Evolutionary conservation across 2,888 invertebrate genomes (phyloP).

Genomic region (Polydrusus cervinus): DNA sequence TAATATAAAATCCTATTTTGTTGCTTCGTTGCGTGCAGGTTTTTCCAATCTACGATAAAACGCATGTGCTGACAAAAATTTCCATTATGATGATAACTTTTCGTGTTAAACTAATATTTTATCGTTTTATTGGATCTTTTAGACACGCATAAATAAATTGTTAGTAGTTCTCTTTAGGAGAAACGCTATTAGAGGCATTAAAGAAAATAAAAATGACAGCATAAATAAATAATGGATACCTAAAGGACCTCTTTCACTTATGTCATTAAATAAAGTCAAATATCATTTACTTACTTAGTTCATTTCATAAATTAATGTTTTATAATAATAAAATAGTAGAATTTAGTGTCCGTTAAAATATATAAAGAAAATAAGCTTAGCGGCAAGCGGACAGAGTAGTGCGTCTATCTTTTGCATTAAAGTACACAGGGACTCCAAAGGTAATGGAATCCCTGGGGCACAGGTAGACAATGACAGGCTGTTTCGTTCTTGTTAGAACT

Average conservation of each 20-base stretch:
- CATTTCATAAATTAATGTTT: not conserved
- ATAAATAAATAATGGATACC: constrained; percentile 5
- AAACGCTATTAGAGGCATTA: constrained; percentile 18
- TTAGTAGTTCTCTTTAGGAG: constrained; percentile 16
- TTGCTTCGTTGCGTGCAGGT: constrained; percentile 42
- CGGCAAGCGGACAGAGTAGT: too few species aligned
- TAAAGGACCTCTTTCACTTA: not conserved
- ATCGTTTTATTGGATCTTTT: constrained; percentile 50
- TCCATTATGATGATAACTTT: constrained; percentile 51
- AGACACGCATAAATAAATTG: constrained; percentile 50
- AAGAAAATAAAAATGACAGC: constrained; percentile 14
- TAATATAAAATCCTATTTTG: constrained; percentile 45
- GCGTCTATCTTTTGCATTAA: too few species aligned
- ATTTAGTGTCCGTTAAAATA: too few species aligned
- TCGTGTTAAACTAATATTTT: constrained; percentile 54
- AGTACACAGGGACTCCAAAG: too few species aligned
- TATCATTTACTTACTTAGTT: not conserved
- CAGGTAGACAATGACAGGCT: too few species aligned
- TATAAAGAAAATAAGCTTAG: too few species aligned
- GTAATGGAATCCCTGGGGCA: too few species aligned
- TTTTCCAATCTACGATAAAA: constrained; percentile 38
- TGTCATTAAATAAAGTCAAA: constrained; percentile 2
- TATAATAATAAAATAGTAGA: too few species aligned
- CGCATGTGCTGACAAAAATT: constrained; percentile 52
- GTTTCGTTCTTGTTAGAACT: too few species aligned